phyloP scores from a whole-genome alignment of 1,140 invertebrate species.

The Platorchestia sp. region DNA sequence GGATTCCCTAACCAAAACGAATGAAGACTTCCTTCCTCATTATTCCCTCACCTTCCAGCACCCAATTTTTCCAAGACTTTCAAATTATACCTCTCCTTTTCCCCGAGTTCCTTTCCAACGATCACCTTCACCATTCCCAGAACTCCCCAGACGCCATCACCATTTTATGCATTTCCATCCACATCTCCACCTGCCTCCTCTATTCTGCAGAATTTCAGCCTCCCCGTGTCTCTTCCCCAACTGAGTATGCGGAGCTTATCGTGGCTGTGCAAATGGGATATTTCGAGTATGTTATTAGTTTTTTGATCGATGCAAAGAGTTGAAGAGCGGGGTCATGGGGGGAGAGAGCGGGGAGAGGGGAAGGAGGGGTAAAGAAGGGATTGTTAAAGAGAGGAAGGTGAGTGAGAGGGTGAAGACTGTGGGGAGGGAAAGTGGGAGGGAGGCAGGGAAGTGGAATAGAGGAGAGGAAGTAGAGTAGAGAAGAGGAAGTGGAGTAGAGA shows the following conservation, averaged over 20 bases:
- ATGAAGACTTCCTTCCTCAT: no score
- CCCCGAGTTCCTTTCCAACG: no score
- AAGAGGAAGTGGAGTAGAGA: background rate
- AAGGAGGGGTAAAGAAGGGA: background rate
- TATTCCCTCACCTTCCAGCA: no score
- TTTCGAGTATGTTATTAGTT: constrained; percentile 54
- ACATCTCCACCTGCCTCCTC: background rate
- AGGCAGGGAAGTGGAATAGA: background rate
- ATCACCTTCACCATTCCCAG: no score
- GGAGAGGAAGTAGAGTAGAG: background rate
- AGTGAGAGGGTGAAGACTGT: background rate
- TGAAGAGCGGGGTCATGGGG: constrained; percentile 22
- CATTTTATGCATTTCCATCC: background rate
- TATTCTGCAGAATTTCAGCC: background rate
- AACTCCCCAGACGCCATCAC: background rate
- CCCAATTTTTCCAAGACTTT: no score
- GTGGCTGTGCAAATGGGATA: constrained; percentile 38
- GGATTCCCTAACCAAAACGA: no score
- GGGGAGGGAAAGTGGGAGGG: background rate
- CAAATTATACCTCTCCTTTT: no score
- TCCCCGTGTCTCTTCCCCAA: background rate
- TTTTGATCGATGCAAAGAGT: constrained; percentile 51
- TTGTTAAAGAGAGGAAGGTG: background rate
- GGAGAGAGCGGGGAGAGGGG: background rate
- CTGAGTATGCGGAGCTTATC: constrained; percentile 42